Conservation (phyloP, 2,113 vertebrate species). For the Triplophysa rosa region DNA sequence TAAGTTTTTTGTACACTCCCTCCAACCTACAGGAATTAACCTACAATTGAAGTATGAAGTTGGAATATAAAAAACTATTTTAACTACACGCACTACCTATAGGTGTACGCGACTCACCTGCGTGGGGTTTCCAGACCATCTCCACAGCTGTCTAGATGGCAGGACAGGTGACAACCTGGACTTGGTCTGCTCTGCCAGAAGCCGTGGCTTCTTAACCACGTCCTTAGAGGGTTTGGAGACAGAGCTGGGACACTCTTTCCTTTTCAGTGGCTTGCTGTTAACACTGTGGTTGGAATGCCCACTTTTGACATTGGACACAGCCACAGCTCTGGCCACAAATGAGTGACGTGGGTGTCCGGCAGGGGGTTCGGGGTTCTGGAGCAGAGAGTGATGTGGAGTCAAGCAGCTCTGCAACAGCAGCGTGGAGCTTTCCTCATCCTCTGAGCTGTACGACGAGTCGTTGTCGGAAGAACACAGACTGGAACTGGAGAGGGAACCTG, state of each 20-base stretch:
- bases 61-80: no score
- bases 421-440: slow-evolving; percentile 88
- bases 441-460: slow-evolving; percentile 93
- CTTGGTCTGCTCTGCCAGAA: slow-evolving; percentile 84
- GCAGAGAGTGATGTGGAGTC: slow-evolving; percentile 83
- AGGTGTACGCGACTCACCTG: slow-evolving; percentile 76
- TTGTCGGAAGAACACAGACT: slow-evolving; percentile 95
- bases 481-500: slow-evolving; percentile 90
- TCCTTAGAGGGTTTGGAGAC: slow-evolving; percentile 81
- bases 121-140: slow-evolving; percentile 94
- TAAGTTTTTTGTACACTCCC: no score
- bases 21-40: not conserved
- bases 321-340: slow-evolving; percentile 85
- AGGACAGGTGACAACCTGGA: slow-evolving; percentile 90
- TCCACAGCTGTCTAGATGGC: slow-evolving; percentile 90
- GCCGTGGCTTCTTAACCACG: slow-evolving; percentile 85
- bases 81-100: no score
- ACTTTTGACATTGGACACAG: slow-evolving; percentile 75
- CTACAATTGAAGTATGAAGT: no score
- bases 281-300: slow-evolving; percentile 60
- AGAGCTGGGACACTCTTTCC: slow-evolving; percentile 82
- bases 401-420: slow-evolving; percentile 92
- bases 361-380: slow-evolving; percentile 80
- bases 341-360: slow-evolving; percentile 78
- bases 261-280: slow-evolving; percentile 75